Percentiles rank a stretch among this genome's conserved stretches.
phyloP scores from a whole-genome alignment of 2,113 vertebrate genomes.

The Chaenogobius annularis region DNA sequence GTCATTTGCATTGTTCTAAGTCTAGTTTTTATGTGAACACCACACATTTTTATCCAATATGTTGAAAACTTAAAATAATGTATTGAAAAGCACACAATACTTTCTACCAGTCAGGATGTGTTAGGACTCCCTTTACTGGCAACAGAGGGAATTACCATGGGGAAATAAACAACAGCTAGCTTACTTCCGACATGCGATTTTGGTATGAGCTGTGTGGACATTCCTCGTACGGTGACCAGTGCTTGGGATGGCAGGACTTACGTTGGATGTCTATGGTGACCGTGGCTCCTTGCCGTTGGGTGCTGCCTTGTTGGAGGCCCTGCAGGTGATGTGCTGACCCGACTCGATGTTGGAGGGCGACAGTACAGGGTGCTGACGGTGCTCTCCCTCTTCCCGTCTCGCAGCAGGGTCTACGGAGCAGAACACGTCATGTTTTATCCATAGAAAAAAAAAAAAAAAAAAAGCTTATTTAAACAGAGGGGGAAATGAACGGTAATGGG shows the following conservation, averaged over 20 bases:
- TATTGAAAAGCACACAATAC: no score
- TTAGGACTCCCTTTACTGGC: no score
- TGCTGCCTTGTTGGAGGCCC: constrained; percentile 87
- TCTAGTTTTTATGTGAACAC: no score
- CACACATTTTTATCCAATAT: no score
- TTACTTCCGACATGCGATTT: no score
- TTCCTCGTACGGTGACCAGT: no score
- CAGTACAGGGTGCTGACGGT: constrained; percentile 87
- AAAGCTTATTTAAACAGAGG: background rate
- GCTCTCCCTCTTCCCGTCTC: constrained; percentile 85
- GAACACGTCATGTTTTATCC: background rate
- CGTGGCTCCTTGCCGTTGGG: constrained; percentile 85
- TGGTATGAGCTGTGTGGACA: no score
- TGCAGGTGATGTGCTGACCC: constrained; percentile 84
- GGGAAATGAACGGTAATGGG: background rate
- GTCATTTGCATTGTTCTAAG: no score
- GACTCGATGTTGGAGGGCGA: constrained; percentile 83
- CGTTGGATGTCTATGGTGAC: constrained; percentile 92
- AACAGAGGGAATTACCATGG: no score
- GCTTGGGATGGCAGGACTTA: constrained; percentile 64
- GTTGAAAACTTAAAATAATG: no score
- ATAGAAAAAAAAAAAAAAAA: background rate
- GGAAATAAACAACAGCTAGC: no score
- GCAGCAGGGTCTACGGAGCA: constrained; percentile 77
- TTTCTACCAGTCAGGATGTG: no score